Percentiles rank a stretch among this genome's conserved stretches.
phyloP scores from a whole-genome alignment of 2,888 invertebrate species.

The Hedya salicella region DNA sequence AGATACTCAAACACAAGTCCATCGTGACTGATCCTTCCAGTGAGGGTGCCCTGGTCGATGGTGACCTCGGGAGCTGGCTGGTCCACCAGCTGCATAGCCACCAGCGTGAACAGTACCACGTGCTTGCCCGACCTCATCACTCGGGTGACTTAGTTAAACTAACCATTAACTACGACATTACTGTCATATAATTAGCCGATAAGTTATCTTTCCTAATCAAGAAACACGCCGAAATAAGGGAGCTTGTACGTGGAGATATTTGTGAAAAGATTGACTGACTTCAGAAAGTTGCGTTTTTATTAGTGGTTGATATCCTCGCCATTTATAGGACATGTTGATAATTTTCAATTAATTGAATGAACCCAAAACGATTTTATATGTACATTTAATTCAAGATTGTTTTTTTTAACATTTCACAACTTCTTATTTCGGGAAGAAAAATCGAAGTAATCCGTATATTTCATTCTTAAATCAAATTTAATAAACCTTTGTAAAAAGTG shows the following conservation, averaged over 20 bases:
- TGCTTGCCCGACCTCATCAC: slow-evolving; percentile 63
- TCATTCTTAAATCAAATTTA: no score
- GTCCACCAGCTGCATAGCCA: slow-evolving; percentile 72
- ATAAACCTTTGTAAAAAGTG: no score
- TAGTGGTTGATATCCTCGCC: no score
- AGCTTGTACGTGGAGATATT: background rate
- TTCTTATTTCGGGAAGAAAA: no score
- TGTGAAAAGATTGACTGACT: no score
- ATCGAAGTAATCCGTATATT: no score
- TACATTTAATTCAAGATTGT: no score
- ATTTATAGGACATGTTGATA: no score
- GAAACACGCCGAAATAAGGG: background rate
- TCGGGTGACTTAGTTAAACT: background rate
- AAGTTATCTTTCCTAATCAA: background rate
- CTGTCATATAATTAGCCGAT: slow-evolving; percentile 1
- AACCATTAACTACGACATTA: slow-evolving; percentile 6
- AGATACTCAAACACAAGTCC: slow-evolving; percentile 73
- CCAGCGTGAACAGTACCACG: slow-evolving; percentile 68
- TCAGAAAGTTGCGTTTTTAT: no score
- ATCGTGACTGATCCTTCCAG: slow-evolving; percentile 71
- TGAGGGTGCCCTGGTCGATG: slow-evolving; percentile 72
- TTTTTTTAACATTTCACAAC: no score
- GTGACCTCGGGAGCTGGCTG: slow-evolving; percentile 73
- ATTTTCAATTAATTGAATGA: no score
- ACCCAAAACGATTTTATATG: no score